Evolutionary conservation across 2,888 invertebrate genomes (phyloP).

Genomic region (Lissonota sp.): DNA sequence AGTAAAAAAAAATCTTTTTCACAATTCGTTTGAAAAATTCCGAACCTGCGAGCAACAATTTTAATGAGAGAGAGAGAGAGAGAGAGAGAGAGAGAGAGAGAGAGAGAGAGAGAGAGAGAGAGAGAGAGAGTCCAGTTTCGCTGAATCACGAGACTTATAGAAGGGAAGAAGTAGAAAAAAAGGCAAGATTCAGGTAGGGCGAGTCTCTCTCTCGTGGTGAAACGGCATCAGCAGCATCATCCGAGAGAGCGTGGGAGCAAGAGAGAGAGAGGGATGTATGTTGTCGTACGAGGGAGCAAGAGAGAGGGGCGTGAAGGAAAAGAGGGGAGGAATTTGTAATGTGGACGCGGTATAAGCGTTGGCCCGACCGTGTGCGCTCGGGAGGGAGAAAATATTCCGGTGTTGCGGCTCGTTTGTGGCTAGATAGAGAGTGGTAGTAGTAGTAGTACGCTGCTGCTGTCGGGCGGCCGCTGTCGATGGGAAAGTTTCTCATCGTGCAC

Average conservation of each 20-base stretch:
- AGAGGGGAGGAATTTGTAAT: background rate
- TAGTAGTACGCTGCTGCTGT: conserved; percentile 30
- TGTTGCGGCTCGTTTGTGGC: background rate
- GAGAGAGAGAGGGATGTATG: conserved; percentile 18
- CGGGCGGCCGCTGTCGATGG: conserved; percentile 54
- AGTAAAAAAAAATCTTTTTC: too few species aligned
- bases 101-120: too few species aligned
- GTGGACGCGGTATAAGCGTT: conserved; percentile 6
- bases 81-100: too few species aligned
- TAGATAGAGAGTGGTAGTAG: conserved; percentile 17
- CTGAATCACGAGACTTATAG: too few species aligned
- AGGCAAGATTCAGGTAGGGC: conserved; percentile 20
- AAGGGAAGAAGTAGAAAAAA: too few species aligned
- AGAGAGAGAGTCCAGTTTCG: too few species aligned
- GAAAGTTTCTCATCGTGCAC: conserved; percentile 38
- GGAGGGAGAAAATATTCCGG: background rate
- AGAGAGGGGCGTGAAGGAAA: conserved; percentile 4
- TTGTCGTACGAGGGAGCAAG: background rate
- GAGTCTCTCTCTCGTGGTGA: conserved; percentile 37
- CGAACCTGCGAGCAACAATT: too few species aligned
- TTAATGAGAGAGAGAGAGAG: too few species aligned
- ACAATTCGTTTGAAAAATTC: too few species aligned
- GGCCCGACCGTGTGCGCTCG: conserved; percentile 13
- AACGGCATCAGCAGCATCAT: conserved; percentile 15
- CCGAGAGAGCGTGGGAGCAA: conserved; percentile 18